phyloP scores from a whole-genome alignment of 2,797 vertebrate genomes.

The Heliangelus exortis region DNA sequence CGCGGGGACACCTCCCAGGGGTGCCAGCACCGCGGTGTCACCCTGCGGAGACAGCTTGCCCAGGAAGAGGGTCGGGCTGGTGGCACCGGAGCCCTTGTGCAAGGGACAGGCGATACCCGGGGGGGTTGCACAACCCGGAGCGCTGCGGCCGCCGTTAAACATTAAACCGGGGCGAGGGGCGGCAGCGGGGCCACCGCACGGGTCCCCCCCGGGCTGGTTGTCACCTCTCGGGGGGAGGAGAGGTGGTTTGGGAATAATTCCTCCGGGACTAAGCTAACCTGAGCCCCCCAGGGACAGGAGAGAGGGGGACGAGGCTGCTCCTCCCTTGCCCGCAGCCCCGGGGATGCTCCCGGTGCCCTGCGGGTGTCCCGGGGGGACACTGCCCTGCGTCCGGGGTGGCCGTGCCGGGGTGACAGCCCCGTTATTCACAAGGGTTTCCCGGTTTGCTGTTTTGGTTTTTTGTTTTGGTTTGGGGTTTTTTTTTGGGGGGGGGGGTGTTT shows the following conservation, averaged over 20 bases:
- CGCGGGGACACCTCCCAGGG: rapidly evolving
- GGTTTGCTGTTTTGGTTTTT: neutral
- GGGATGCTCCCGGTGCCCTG: neutral
- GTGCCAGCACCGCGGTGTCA: rapidly evolving
- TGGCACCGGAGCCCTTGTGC: neutral
- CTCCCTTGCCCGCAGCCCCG: neutral
- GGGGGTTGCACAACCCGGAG: slow-evolving; percentile 33
- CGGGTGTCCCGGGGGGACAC: neutral
- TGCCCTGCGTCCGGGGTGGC: too few species aligned
- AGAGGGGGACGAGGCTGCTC: neutral
- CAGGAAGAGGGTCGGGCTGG: neutral
- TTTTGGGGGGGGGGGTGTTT: too few species aligned
- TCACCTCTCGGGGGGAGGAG: neutral
- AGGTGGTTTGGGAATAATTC: neutral
- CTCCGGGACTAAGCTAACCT: neutral
- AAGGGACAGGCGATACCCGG: neutral
- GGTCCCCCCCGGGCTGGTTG: neutral
- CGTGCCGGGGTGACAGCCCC: neutral
- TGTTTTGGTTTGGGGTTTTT: too few species aligned
- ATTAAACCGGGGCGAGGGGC: slow-evolving; percentile 47
- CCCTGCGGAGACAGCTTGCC: neutral
- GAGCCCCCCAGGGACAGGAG: rapidly evolving
- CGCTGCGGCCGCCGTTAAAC: slow-evolving; percentile 35
- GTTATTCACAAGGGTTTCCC: neutral
- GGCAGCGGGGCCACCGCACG: neutral